These are phyloP conservation scores for Trachemys scripta DNA, from an alignment of 2,113 vertebrate species.

Conservation along the genomic window DNA sequence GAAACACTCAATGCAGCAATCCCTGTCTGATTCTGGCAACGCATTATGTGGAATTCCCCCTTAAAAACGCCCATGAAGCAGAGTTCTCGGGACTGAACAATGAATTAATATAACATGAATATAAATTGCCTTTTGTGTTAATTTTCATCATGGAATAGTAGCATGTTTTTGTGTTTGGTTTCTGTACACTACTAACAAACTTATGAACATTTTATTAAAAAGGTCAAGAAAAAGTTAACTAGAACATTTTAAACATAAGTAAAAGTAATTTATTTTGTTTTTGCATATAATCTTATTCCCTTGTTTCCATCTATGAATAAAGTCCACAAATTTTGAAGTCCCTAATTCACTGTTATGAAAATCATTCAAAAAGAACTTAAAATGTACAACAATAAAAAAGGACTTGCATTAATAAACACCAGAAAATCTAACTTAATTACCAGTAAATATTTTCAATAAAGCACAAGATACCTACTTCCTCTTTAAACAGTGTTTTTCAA, in stretches of 20 bases:
- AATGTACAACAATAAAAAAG: neutral
- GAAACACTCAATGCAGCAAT: fast-evolving
- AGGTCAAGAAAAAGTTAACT: neutral
- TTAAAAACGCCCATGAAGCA: fast-evolving
- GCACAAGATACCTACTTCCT: neutral
- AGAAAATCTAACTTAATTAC: neutral
- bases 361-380: neutral
- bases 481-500: neutral
- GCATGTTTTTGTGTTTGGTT: fast-evolving
- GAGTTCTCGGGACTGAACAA: neutral
- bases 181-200: fast-evolving
- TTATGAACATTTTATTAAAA: neutral
- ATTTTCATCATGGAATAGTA: neutral
- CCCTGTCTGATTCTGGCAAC: neutral
- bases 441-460: neutral
- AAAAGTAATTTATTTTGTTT: neutral
- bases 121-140: neutral
- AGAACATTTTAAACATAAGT: neutral
- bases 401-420: neutral
- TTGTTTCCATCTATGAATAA: neutral
- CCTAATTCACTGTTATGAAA: neutral
- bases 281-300: neutral
- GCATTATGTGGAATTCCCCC: neutral
- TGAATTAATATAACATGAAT: fast-evolving
- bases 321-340: neutral